A percentile compares a stretch with the other conserved stretches of the same genome.
Conservation (phyloP, 2,888 invertebrate species). For the Eupeodes luniger region DNA sequence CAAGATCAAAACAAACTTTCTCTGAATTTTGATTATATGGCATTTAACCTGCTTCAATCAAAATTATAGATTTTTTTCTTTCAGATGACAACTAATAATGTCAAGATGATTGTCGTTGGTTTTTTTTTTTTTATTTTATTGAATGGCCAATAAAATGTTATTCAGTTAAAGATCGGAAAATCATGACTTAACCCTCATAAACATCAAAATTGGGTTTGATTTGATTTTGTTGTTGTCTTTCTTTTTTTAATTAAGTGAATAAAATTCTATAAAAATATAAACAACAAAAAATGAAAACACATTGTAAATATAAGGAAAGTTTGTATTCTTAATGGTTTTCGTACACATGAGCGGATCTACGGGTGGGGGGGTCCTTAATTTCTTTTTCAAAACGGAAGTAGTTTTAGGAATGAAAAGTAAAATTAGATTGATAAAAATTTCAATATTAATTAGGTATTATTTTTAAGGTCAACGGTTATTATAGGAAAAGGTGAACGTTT, state of each 20-base stretch:
- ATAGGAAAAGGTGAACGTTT: too few relatives aligned
- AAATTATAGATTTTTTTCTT: not conserved
- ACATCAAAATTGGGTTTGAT: not conserved
- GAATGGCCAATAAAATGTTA: not conserved
- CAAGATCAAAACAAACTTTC: too few relatives aligned
- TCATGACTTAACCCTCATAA: not conserved
- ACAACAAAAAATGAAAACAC: not conserved
- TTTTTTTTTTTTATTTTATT: not conserved
- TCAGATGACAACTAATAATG: not conserved
- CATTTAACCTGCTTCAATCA: not conserved
- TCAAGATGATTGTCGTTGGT: not conserved
- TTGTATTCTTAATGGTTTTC: not conserved
- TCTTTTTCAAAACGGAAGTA: not conserved
- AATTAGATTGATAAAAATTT: too few relatives aligned
- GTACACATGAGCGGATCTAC: not conserved
- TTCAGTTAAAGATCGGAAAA: conserved; percentile 3
- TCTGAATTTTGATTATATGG: not conserved
- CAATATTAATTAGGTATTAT: too few relatives aligned
- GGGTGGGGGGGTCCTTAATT: not conserved
- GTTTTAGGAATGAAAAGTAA: too few relatives aligned
- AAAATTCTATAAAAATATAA: not conserved
- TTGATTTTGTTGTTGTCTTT: not conserved
- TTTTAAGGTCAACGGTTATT: too few relatives aligned
- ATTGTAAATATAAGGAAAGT: not conserved
- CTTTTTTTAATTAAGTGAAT: not conserved